phyloP scores from a whole-genome alignment of 2,797 vertebrate species.

The Bufotes viridis region DNA sequence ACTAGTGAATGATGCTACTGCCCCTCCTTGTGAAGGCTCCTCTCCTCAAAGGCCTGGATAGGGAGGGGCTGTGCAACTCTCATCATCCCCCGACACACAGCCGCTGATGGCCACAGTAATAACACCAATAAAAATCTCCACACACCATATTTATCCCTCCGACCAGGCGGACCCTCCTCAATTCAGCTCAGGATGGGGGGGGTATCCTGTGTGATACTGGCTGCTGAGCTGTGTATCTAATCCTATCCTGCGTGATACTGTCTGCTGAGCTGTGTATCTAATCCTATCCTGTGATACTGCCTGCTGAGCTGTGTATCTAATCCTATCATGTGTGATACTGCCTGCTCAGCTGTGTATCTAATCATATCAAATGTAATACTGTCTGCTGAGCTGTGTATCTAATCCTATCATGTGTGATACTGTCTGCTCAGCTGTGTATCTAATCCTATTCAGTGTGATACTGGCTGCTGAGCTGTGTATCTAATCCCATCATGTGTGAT shows the following conservation, averaged over 20 bases:
- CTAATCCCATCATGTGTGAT: background rate
- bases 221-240: background rate
- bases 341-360: background rate
- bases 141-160: background rate
- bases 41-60: conserved; percentile 24
- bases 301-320: background rate
- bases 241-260: background rate
- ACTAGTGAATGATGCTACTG: background rate
- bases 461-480: background rate
- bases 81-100: conserved; percentile 20
- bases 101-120: conserved; percentile 12
- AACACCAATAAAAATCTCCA: conserved; percentile 11
- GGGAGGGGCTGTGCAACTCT: conserved; percentile 32
- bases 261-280: background rate
- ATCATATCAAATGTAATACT: background rate
- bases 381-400: background rate
- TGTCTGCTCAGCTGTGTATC: background rate
- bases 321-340: background rate
- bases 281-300: background rate
- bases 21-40: background rate
- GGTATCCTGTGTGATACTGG: background rate
- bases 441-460: background rate
- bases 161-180: background rate
- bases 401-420: background rate
- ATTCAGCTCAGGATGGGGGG: background rate